phyloP scores from a whole-genome alignment of 2,888 invertebrate genomes.

The Myopa testacea region DNA sequence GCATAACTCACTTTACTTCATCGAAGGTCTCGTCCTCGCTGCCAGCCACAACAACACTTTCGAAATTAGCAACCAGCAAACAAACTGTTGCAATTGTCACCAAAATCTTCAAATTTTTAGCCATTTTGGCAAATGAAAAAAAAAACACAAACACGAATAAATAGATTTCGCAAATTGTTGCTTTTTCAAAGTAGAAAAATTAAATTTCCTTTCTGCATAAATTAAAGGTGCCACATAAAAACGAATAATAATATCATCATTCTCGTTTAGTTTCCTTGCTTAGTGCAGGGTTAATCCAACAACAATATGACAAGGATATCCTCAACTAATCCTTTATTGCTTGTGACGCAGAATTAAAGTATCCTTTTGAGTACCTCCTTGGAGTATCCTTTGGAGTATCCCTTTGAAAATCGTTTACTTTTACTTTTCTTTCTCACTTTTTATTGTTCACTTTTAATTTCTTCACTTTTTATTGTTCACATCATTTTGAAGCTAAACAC shows the following conservation, averaged over 20 bases:
- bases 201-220: too few species aligned
- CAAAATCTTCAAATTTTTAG: background rate
- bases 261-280: background rate
- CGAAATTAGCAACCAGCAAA: background rate
- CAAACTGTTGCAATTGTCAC: background rate
- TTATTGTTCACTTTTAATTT: background rate
- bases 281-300: background rate
- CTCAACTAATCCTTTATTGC: background rate
- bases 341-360: background rate
- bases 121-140: background rate
- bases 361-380: background rate
- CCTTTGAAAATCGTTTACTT: background rate
- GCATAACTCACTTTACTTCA: slow-evolving; percentile 7
- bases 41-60: slow-evolving; percentile 12
- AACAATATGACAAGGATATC: slow-evolving; percentile 5
- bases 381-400: background rate
- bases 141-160: too few species aligned
- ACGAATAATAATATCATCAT: background rate
- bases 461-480: slow-evolving; percentile 4
- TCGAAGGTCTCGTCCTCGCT: background rate
- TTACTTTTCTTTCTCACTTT: background rate
- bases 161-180: background rate
- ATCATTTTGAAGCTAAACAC: background rate
- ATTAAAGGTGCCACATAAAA: background rate
- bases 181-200: background rate